phyloP scores from a whole-genome alignment of 2,113 vertebrate genomes.

The Mastomys natalensis region DNA sequence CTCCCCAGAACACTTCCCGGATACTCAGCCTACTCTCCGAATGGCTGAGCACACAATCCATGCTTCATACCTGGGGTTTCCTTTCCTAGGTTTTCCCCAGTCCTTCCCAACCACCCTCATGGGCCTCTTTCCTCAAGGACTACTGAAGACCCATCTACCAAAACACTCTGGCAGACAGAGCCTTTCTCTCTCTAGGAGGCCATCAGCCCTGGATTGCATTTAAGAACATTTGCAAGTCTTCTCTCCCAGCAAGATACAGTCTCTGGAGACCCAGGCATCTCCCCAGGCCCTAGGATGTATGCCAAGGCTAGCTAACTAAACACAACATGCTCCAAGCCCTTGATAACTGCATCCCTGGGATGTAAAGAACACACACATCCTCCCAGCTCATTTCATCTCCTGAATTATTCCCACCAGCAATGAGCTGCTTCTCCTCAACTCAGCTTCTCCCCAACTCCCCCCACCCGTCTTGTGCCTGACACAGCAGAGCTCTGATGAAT shows the following conservation, averaged over 20 bases:
- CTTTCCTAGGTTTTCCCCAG: too few relatives aligned
- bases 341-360: background rate
- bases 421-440: background rate
- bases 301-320: accelerated
- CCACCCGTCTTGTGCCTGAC: background rate
- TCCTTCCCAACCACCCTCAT: background rate
- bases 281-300: too few relatives aligned
- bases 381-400: background rate
- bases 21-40: background rate
- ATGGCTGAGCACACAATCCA: too few relatives aligned
- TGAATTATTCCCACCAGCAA: background rate
- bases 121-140: background rate
- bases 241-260: background rate
- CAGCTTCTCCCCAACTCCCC: background rate
- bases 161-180: background rate
- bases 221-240: accelerated
- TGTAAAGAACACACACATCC: background rate
- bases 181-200: background rate
- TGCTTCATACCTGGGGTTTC: accelerated
- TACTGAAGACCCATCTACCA: background rate
- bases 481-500: background rate
- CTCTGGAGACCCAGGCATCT: background rate
- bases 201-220: accelerated
- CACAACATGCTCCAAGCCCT: accelerated
- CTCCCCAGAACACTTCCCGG: background rate